Evolutionary conservation across 2,113 vertebrate genomes (phyloP), one percentile per base, ranked within the genome.

Genomic region (Delphinapterus leucas): DNA sequence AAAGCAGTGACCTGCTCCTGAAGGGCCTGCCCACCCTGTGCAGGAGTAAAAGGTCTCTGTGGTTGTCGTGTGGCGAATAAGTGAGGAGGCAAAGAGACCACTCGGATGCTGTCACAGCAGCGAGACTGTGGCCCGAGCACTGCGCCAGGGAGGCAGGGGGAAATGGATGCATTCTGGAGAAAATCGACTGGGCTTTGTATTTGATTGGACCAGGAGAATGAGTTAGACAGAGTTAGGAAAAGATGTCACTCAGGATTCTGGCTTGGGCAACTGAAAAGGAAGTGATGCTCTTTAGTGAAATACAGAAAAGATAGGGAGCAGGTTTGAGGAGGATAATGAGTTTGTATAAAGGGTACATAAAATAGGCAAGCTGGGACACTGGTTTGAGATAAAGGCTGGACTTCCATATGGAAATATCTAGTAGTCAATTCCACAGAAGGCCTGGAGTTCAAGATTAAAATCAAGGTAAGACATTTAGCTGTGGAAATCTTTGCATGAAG

Each of bases 361-460:
- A 55, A 8, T 36, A 26, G 41, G 65, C n/a, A 70, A 86, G 31
- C 33, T 77, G 71, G 23, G 53, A 88, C 28, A 14, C 17, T 71
- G 12, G 20, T 74, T 93, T 96, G 47, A 89, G 70, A 65, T 85
- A 73, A 96, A 95, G 44, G 23, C 55, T 95, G 8, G 47, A 61
- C 20, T 77, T 93, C 21, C 31, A 33, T 93, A 41, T 96, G 63
- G 93, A 67, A 91, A 88, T 55, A 38, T 26, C 47, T 92, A 63
- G 12, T 68, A 79, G 63, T 87, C 8, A 38, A 1, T 82, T 79
- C 41, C 65, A 67, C 36, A 41, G 93, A 93, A 76, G 68, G 8
- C 67, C 67, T 89, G 47, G 49, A 93, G 49, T 92, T 88, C 49
- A 87, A 93, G 92, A 55, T 88, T 95, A 70, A 61, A 96, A 81